Conservation (phyloP, 2,888 invertebrate genomes). For the Biston betularia region DNA sequence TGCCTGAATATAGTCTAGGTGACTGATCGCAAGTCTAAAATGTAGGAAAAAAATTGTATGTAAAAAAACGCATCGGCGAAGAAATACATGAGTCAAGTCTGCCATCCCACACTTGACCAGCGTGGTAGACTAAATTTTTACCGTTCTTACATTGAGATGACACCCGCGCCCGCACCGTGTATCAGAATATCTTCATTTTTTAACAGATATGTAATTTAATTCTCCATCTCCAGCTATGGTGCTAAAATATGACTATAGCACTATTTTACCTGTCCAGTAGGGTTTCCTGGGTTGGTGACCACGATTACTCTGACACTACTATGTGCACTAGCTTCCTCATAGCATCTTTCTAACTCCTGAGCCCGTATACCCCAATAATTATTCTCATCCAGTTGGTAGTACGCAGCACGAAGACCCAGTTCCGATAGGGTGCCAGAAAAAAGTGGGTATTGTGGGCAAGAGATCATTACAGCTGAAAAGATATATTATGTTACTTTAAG, state of each 20-base stretch:
- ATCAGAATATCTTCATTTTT: too few relatives aligned
- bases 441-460: conserved; percentile 98
- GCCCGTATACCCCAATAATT: conserved; percentile 93
- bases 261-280: conserved; percentile 93
- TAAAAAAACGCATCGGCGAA: too few relatives aligned
- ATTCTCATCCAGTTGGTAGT: conserved; percentile 95
- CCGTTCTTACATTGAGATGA: too few relatives aligned
- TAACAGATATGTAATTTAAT: too few relatives aligned
- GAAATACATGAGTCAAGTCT: too few relatives aligned
- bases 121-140: too few relatives aligned
- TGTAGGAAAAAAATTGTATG: too few relatives aligned
- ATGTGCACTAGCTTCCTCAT: conserved; percentile 85
- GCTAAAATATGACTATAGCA: neutral
- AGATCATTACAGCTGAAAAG: conserved; percentile 94
- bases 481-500: neutral
- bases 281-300: conserved; percentile 99
- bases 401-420: conserved; percentile 92
- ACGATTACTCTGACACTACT: conserved; percentile 93
- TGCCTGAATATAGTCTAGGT: too few relatives aligned
- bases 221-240: too few relatives aligned
- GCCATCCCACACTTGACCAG: too few relatives aligned
- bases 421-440: conserved; percentile 98
- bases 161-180: too few relatives aligned
- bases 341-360: conserved; percentile 91
- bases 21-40: too few relatives aligned